A percentile compares a stretch with the other conserved stretches of the same genome.
Conservation (phyloP, 1,140 invertebrate genomes). For the Microvelia longipes region DNA sequence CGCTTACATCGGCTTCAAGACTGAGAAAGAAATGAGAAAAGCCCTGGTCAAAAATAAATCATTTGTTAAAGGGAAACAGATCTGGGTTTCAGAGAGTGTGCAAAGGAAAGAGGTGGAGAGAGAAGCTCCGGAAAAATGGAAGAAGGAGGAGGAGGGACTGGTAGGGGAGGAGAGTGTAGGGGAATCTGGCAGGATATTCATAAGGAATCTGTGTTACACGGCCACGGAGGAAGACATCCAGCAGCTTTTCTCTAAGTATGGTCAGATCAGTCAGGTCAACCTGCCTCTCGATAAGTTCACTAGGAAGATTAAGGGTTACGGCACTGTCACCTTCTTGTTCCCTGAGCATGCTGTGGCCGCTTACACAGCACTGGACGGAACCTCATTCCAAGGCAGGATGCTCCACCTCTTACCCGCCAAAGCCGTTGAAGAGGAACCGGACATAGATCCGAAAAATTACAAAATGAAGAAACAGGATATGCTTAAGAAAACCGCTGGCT, state of each 20-base stretch:
- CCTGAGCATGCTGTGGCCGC: slow-evolving; percentile 89
- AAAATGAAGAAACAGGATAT: slow-evolving; percentile 77
- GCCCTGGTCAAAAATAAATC: slow-evolving; percentile 74
- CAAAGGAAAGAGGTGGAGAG: not conserved
- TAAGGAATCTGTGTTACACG: slow-evolving; percentile 83
- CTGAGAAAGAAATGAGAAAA: slow-evolving; percentile 61
- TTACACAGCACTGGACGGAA: slow-evolving; percentile 74
- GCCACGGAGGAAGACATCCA: slow-evolving; percentile 77
- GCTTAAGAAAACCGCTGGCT: slow-evolving; percentile 56
- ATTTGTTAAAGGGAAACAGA: slow-evolving; percentile 15
- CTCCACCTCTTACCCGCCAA: slow-evolving; percentile 85
- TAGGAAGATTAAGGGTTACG: slow-evolving; percentile 62
- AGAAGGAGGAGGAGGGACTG: slow-evolving; percentile 48
- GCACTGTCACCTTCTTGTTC: slow-evolving; percentile 80
- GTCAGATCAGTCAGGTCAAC: slow-evolving; percentile 76
- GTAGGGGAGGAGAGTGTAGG: slow-evolving; percentile 66
- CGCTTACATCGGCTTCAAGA: slow-evolving; percentile 78
- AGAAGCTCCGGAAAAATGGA: slow-evolving; percentile 36
- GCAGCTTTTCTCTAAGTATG: slow-evolving; percentile 72
- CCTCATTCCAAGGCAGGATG: slow-evolving; percentile 76
- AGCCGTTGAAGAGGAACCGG: slow-evolving; percentile 39
- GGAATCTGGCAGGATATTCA: slow-evolving; percentile 85
- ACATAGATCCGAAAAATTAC: slow-evolving; percentile 30
- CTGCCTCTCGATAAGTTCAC: slow-evolving; percentile 75
- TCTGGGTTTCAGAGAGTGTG: slow-evolving; percentile 6